phyloP scores from a whole-genome alignment of 1,140 invertebrate genomes.

The Telenomus remus region DNA sequence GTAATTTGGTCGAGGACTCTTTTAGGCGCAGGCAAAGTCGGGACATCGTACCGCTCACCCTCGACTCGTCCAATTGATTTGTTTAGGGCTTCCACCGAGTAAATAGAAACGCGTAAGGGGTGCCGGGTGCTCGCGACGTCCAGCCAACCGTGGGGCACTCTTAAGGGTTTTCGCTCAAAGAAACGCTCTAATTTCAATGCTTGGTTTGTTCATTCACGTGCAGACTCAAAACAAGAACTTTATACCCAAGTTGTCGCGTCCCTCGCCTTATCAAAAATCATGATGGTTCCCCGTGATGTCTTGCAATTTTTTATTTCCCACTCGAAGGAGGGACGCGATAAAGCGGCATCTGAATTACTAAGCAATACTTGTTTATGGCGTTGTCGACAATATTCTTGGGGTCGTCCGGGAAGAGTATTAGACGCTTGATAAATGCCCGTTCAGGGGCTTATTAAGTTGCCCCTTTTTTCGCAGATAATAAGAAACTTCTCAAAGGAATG shows the following conservation, averaged over 20 bases:
- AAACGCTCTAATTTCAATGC: conserved; percentile 55
- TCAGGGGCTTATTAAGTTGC: conserved; percentile 35
- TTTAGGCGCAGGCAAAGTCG: conserved; percentile 11
- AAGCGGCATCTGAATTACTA: conserved; percentile 51
- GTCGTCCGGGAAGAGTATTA: conserved; percentile 27
- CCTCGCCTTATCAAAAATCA: conserved; percentile 22
- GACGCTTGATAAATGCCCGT: conserved; percentile 35
- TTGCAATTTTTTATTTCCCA: conserved; percentile 5
- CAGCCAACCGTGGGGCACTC: conserved; percentile 53
- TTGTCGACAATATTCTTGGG: conserved; percentile 44
- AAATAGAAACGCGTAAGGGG: conserved; percentile 53
- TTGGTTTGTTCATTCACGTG: conserved; percentile 38
- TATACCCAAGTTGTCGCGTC: conserved; percentile 14
- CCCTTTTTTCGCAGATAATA: conserved; percentile 35
- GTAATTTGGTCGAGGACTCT: conserved; percentile 46
- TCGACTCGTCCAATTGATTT: conserved; percentile 55
- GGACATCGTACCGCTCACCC: conserved; percentile 31
- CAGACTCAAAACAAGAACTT: conserved; percentile 41
- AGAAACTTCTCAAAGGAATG: conserved; percentile 28
- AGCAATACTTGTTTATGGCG: conserved; percentile 51
- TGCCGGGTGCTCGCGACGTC: conserved; percentile 51
- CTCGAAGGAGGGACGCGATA: conserved; percentile 33
- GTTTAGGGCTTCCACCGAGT: conserved; percentile 54
- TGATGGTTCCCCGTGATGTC: conserved; percentile 12
- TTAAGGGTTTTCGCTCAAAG: conserved; percentile 57